Percentiles rank a stretch among this genome's conserved stretches.
Conservation (phyloP, 2,113 vertebrate species). For the Carlito syrichta region DNA sequence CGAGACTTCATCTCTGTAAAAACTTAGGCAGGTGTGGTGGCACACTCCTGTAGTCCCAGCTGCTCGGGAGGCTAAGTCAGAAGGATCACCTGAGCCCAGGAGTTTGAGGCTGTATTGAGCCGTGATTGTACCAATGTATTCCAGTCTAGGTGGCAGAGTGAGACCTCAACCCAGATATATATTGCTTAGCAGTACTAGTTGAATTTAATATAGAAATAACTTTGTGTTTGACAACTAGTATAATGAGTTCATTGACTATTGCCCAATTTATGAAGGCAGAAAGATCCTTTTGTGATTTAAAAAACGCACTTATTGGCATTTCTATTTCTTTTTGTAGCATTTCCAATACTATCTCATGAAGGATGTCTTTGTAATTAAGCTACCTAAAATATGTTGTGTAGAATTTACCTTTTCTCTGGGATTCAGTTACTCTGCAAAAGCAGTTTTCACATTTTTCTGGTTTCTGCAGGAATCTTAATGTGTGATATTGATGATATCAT, state of each 20-base stretch:
- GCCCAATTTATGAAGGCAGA: neutral
- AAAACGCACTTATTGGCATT: neutral
- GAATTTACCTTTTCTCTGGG: neutral
- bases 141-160: no score
- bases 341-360: neutral
- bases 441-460: neutral
- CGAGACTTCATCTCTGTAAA: no score
- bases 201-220: neutral
- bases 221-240: neutral
- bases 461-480: slow-evolving; percentile 39
- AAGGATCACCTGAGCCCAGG: no score
- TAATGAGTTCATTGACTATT: neutral
- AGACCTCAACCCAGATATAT: no score
- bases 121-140: no score
- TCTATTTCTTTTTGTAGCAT: neutral
- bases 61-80: no score
- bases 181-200: neutral
- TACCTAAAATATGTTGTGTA: neutral
- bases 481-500: neutral
- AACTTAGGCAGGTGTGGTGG: no score
- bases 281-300: neutral
- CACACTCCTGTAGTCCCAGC: no score
- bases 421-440: neutral
- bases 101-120: no score
- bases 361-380: neutral